Base-by-base conservation (phyloP, 2,888 invertebrate species). In the Ecdyonurus torrentis region DNA sequence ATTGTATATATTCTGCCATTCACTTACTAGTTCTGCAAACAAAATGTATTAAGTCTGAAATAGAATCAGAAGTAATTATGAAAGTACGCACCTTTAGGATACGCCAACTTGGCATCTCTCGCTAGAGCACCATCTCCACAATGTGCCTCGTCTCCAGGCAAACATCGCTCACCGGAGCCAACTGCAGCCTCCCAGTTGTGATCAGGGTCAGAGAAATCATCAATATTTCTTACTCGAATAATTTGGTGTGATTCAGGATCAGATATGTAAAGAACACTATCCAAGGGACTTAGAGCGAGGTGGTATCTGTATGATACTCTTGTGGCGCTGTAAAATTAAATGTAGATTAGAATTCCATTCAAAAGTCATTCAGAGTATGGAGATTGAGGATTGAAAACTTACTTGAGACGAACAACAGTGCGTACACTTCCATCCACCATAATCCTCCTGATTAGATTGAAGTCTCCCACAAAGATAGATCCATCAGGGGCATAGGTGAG, bases 101-200 rank as follows among this genome's bases (percentile, higher is more conserved):
- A 95, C 0, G 93, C 91, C 5, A 99, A 81, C 73, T 93, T 93
- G 0, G 98, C 97, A 71, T 93, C 91, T 63, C 90, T 81, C 0
- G 97, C 97, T 59, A 89, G 75, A 0, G 92, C 94, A 1, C 94
- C 95, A 72, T 98, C 98, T 0, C 98, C 98, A 74, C 98, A 99
- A 70, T 92, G 91, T 0, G 92, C 91, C 72, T 92, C 91, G 72
- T 93, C 93, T 1, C 94, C 92, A 0, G 93, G 93, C 2, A 93
- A 77, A 73, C 97, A 97, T 68, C 95, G 81, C 74, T 93, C 91
- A 0, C 96, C 96, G 1, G 92, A 94, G 0, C 97, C 97, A 0
- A 96, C 96, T 5, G 94, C 87, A 0, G 92, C 87, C 73, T 96
- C 95, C 89, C 91, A 95, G 74, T 96, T 96, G 71, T 86, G 87